Percentiles rank a stretch among this genome's conserved stretches.
Conservation (phyloP, 2,888 invertebrate species). For the Nycteola revayana region DNA sequence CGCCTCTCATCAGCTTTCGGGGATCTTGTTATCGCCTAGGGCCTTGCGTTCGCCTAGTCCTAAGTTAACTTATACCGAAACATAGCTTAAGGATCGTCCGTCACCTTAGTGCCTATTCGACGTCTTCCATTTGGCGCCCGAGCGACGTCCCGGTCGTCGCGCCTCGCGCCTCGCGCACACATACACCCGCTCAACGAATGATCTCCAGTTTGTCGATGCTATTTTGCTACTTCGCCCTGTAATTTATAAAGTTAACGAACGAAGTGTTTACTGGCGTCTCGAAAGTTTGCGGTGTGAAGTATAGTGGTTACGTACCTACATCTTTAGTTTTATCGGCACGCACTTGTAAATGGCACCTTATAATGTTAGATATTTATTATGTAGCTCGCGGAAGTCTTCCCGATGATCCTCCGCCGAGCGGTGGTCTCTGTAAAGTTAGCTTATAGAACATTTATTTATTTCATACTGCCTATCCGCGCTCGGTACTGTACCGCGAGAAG, state of each 20-base stretch:
- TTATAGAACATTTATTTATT: constrained; percentile 79
- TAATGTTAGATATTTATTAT: constrained; percentile 79
- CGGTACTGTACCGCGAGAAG: constrained; percentile 80
- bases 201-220: constrained; percentile 79
- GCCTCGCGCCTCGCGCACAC: constrained; percentile 58
- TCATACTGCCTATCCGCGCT: constrained; percentile 79
- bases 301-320: constrained; percentile 64
- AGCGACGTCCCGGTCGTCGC: constrained; percentile 63
- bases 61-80: constrained; percentile 71
- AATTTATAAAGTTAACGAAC: constrained; percentile 66
- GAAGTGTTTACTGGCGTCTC: constrained; percentile 78
- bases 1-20: constrained; percentile 74
- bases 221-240: constrained; percentile 70
- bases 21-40: constrained; percentile 75
- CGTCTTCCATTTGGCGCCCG: constrained; percentile 76
- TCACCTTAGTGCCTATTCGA: constrained; percentile 76
- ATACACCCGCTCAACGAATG: constrained; percentile 80
- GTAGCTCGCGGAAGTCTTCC: constrained; percentile 81
- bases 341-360: constrained; percentile 81
- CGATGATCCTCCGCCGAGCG: constrained; percentile 80
- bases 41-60: constrained; percentile 58
- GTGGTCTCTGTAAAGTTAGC: constrained; percentile 82
- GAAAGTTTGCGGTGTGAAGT: constrained; percentile 80
- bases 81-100: constrained; percentile 75
- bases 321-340: constrained; percentile 72